Evolutionary conservation across 1,140 invertebrate genomes (phyloP), one percentile per base, ranked within the genome.

Genomic region (Panonychus citri): DNA sequence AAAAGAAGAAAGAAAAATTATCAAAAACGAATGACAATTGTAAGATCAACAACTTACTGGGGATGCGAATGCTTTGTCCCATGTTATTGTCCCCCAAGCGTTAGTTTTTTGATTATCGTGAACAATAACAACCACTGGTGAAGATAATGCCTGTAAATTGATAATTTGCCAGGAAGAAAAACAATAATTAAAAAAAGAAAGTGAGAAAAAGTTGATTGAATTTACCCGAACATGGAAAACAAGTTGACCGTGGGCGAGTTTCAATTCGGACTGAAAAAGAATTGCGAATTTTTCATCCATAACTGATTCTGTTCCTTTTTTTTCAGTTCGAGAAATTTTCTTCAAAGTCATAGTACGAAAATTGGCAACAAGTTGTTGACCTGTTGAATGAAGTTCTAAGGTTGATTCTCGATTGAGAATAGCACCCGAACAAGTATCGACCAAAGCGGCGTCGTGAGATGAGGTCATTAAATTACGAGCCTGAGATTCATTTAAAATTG

Each of bases 271-370:
- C 66, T 90, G 85, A 68, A 95, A 96, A 0, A 93, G 72, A 5
- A 96, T 73, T 0, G 87, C 88, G 66, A 95, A 88, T 64, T 96
- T 96, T 67, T 96, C 91, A 65, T 96, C 90, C 84, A 94, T 95
- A 0, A 96, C 90, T 27, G 87, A 90, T 70, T 68, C 67, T 5
- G 66, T 67, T 37, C 67, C 66, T 61, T 69, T 68, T 57, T 68
- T 68, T 63, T 91, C 87, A 0, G 87, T 82, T 17, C 87, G 75
- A 66, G 91, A 93, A 28, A 95, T 95, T 65, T 88, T 90, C 60
- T 90, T 87, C 54, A 95, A 68, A 66, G 90, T 86, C 82, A 75
- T 73, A 58, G 74, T 74, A 59, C 70, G 74, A 67, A 89, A 90
- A 68, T 78, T 83, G 48, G 86, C 82, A 49, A 80, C 81, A 24